Conservation (phyloP, 23 tunicate species). For the Clavelina lepadiformis region DNA sequence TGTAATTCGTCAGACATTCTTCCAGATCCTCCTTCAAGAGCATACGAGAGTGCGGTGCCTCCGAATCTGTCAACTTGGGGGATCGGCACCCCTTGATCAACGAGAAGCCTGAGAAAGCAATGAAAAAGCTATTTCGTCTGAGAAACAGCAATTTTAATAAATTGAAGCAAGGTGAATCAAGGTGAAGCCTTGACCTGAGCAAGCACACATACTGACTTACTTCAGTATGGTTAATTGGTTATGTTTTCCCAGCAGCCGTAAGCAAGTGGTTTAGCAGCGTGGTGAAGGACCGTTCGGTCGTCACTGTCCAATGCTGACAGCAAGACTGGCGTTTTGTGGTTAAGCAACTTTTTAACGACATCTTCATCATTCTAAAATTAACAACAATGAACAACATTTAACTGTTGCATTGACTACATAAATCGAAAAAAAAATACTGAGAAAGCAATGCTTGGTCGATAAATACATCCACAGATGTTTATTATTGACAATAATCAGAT, state of each 20-base stretch:
- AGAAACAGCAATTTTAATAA: too few species aligned
- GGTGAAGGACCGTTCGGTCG: constrained; percentile 90
- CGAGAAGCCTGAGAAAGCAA: constrained; percentile 47
- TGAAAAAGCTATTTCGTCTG: too few species aligned
- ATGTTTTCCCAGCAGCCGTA: constrained; percentile 99
- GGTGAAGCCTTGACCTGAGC: too few species aligned
- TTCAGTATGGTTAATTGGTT: too few species aligned
- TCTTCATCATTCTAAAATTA: constrained; percentile 84
- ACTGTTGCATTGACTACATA: too few species aligned
- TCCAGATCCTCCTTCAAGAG: constrained; percentile 97
- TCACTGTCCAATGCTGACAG: constrained; percentile 87
- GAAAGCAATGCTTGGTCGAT: too few species aligned
- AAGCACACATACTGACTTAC: too few species aligned
- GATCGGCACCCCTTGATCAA: constrained; percentile 80
- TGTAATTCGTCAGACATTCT: constrained; percentile 90
- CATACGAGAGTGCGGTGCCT: constrained; percentile 78
- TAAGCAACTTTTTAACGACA: constrained; percentile 71
- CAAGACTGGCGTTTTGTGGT: constrained; percentile 91
- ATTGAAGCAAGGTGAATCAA: too few species aligned
- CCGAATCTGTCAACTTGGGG: constrained; percentile 45
- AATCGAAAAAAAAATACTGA: too few species aligned
- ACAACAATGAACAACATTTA: too few species aligned
- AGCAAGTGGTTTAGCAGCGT: constrained; percentile 78
- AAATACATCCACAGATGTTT: not conserved
- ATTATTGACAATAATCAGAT: not conserved